Conservation (phyloP, 1,140 invertebrate genomes). For the Achatina immaculata region DNA sequence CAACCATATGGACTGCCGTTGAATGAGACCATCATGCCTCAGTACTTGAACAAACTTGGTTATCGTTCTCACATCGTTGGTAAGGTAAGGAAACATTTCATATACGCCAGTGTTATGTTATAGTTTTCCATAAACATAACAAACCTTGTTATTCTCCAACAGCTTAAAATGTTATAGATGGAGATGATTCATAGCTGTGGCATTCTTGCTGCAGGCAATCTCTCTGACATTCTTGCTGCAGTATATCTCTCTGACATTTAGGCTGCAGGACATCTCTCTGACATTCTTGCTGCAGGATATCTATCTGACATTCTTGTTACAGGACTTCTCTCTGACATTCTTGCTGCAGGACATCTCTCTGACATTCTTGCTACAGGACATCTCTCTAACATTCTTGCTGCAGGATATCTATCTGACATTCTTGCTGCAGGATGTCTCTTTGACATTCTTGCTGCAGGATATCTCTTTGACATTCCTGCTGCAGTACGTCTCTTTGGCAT, state of each 20-base stretch:
- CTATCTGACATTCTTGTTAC: neutral
- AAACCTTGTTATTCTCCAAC: neutral
- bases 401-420: neutral
- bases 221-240: neutral
- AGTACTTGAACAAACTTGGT: slow-evolving; percentile 68
- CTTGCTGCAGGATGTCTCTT: neutral
- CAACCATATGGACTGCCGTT: slow-evolving; percentile 57
- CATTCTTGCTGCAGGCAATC: neutral
- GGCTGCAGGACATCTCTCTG: no score
- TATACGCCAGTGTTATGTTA: neutral
- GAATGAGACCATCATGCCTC: slow-evolving; percentile 69
- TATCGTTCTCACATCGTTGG: slow-evolving; percentile 73
- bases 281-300: no score
- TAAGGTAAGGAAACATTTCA: slow-evolving; percentile 59
- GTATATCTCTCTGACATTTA: no score
- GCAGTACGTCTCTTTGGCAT: neutral
- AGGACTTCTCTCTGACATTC: neutral
- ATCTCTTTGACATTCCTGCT: neutral
- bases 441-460: neutral
- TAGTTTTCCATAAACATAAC: neutral
- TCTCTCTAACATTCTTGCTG: neutral
- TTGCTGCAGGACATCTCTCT: neutral
- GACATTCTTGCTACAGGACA: neutral
- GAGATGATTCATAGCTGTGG: neutral
- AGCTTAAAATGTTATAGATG: neutral